Percentiles rank a stretch among this genome's conserved stretches.
Conservation (phyloP, 2,888 invertebrate genomes). For the Ptilodon capucinus region DNA sequence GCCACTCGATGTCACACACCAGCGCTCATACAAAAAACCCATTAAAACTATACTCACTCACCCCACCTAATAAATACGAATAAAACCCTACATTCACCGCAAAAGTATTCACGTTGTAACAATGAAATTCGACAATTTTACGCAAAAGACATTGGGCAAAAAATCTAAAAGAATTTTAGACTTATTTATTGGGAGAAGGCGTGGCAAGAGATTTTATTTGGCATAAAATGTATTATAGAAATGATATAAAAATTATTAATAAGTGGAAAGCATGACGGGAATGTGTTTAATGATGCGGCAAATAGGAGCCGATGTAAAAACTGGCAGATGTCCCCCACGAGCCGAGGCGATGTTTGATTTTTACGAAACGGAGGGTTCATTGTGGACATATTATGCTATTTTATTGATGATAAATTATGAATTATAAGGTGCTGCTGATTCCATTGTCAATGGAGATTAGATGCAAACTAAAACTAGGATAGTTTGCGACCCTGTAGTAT, state of each 20-base stretch:
- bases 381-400: slow-evolving; percentile 32
- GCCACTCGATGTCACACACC: slow-evolving; percentile 38
- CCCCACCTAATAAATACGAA: slow-evolving; percentile 39
- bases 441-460: too few relatives aligned
- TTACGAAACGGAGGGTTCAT: slow-evolving; percentile 22
- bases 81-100: slow-evolving; percentile 49
- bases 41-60: slow-evolving; percentile 40
- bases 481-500: too few relatives aligned
- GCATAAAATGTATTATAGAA: slow-evolving; percentile 73
- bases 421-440: slow-evolving; percentile 22
- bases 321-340: slow-evolving; percentile 62
- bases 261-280: slow-evolving; percentile 72
- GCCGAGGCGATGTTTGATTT: slow-evolving; percentile 27
- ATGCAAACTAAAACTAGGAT: too few relatives aligned
- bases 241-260: slow-evolving; percentile 74
- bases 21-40: slow-evolving; percentile 27
- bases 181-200: slow-evolving; percentile 56
- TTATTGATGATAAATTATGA: slow-evolving; percentile 42
- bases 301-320: slow-evolving; percentile 45
- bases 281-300: slow-evolving; percentile 66
- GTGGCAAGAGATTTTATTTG: slow-evolving; percentile 72
- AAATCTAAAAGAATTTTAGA: slow-evolving; percentile 23
- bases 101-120: slow-evolving; percentile 28
- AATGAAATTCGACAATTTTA: slow-evolving; percentile 49
- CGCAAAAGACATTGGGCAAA: slow-evolving; percentile 38